phyloP scores from a whole-genome alignment of 2,888 invertebrate species.

The Apotomis turbidana region DNA sequence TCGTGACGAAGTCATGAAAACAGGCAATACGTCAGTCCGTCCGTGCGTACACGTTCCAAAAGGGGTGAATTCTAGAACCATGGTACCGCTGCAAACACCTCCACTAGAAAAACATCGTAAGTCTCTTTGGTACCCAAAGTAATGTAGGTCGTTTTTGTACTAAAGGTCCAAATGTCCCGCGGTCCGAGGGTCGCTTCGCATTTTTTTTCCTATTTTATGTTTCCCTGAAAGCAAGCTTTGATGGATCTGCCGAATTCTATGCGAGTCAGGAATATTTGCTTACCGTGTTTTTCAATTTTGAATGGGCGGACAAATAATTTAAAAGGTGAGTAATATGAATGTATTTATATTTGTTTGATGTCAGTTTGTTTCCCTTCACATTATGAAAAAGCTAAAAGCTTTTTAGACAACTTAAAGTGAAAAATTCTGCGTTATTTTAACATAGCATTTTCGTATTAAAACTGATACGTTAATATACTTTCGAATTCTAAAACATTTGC shows the following conservation, averaged over 20 bases:
- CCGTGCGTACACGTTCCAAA: conserved; percentile 28
- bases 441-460: too few species aligned
- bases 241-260: conserved; percentile 52
- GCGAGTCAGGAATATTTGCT: conserved; percentile 54
- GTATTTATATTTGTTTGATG: background rate
- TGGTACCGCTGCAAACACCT: conserved; percentile 18
- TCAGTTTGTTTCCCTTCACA: too few species aligned
- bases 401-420: too few species aligned
- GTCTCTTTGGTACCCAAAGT: background rate
- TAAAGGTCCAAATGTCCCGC: conserved; percentile 13
- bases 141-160: background rate
- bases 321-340: background rate
- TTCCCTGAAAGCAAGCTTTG: conserved; percentile 56
- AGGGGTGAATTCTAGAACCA: conserved; percentile 29
- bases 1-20: conserved; percentile 29
- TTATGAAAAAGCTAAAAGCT: too few species aligned
- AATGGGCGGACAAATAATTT: conserved; percentile 46
- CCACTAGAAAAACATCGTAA: conserved; percentile 2
- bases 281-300: conserved; percentile 49
- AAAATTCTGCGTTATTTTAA: too few species aligned
- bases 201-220: conserved; percentile 55
- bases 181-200: conserved; percentile 48
- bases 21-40: conserved; percentile 18
- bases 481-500: too few species aligned
- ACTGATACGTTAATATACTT: too few species aligned